These are phyloP conservation scores for Aspidoscelis tigris DNA, from an alignment of 2,113 vertebrate genomes.

Conservation along the genomic window DNA sequence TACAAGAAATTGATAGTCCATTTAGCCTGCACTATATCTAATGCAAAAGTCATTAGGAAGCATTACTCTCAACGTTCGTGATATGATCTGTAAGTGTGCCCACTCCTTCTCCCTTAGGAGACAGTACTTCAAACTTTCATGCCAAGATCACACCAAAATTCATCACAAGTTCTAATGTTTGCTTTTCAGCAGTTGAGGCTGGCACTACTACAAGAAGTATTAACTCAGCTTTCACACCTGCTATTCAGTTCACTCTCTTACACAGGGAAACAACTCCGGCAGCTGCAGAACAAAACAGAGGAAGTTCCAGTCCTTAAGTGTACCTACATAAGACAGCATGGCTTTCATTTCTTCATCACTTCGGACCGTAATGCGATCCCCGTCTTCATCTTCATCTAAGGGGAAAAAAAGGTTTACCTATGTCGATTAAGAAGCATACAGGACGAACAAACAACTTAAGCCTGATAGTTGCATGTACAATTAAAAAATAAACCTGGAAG, in stretches of 20 bases:
- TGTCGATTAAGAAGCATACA: neutral
- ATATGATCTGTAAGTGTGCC: conserved; percentile 92
- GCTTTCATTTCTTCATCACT: conserved; percentile 99
- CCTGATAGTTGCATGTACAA: neutral
- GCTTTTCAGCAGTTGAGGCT: rapidly evolving
- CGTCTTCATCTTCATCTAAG: conserved; percentile 98
- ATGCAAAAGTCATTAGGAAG: conserved; percentile 96
- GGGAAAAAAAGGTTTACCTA: neutral
- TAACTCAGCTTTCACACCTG: neutral
- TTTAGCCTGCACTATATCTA: conserved; percentile 95
- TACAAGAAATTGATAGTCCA: conserved; percentile 98
- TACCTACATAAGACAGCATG: conserved; percentile 94
- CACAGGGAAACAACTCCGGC: neutral
- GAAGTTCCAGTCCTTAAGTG: no score
- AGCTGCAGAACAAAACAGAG: no score
- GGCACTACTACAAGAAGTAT: neutral
- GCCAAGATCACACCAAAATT: conserved; percentile 23
- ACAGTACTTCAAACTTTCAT: conserved; percentile 19
- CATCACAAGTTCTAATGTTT: neutral
- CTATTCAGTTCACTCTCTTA: neutral
- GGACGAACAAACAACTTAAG: neutral
- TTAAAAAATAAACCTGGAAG: neutral
- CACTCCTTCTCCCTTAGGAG: conserved; percentile 60
- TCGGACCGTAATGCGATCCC: conserved; percentile 96
- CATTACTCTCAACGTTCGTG: conserved; percentile 96